Base-by-base conservation (phyloP, 1,140 invertebrate genomes). In the Drosophila tani region DNA sequence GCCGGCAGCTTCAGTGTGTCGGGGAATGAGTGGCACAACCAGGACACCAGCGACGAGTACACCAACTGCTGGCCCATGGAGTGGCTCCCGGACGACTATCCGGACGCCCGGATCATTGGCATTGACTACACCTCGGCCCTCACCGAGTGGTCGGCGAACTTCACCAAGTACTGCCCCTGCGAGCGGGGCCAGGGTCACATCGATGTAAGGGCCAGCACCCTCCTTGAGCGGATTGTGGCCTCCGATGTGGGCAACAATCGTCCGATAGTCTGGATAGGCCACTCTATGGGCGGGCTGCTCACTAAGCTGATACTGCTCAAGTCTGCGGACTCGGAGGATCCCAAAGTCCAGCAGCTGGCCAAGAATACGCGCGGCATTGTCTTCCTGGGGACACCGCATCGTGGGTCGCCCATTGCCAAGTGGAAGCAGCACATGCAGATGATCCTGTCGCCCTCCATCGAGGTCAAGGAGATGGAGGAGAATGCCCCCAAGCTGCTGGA, bases 241-340 rank as follows among this genome's bases (percentile, higher is more conserved):
- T 94, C 96, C 49, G 96, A 95, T 71, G 93, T 97, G 47, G 96
- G 97, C 9, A 94, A 81, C 93, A 94, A 91, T 12, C 73, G 92
- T 6, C 96, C 96, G 1, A 94, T 97, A 57, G 93, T 97, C 49
- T 97, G 96, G 96, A 94, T 97, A 17, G 95, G 95, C 12, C 96
- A 97, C 93, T 97, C 96, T 6, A 97, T 97, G 96, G 97, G 97
- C 73, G 97, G 96, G 58, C 93, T 97, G 35, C 91, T 97, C 5
- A 95, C 96, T 1, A 97, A 97, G 93, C 94, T 96, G 77, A 95
- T 97, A 69, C 85, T 97, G 9, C 92, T 94, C 2, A 93, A 95
- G 93, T 94, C 94, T 21, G 67, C 84, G 92, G 94, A 95, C 60
- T 94, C 94, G 79, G 88, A 93, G 57, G 94, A 94, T 67, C 91